phyloP scores from a whole-genome alignment of 92 coral and sea anemone species.

The Isaurus tuberculatus region DNA sequence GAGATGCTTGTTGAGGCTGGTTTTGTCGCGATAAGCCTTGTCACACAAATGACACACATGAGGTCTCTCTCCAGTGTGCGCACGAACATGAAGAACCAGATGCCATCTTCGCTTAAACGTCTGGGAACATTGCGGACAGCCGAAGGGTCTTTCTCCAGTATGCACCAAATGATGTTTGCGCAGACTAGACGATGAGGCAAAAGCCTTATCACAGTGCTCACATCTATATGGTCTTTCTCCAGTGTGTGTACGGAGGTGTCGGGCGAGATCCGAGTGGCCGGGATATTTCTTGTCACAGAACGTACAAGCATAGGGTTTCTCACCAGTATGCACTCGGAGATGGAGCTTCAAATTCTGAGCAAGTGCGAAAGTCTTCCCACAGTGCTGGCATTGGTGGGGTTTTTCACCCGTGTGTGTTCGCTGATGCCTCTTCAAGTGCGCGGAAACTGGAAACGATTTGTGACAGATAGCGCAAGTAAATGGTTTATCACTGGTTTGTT shows the following conservation, averaged over 20 bases:
- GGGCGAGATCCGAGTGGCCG: constrained; percentile 39
- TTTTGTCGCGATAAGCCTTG: constrained; percentile 21
- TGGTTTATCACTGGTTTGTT: constrained; percentile 17
- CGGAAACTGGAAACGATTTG: constrained; percentile 24
- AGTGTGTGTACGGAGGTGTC: constrained; percentile 38
- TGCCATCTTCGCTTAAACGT: constrained; percentile 28
- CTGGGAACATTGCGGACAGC: constrained; percentile 23
- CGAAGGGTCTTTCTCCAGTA: constrained; percentile 29
- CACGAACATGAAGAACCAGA: constrained; percentile 22
- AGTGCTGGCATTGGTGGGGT: constrained; percentile 33
- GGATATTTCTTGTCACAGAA: constrained; percentile 39
- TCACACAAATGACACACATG: constrained; percentile 30
- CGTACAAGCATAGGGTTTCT: constrained; percentile 29
- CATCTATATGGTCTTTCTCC: constrained; percentile 42
- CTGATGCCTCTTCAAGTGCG: constrained; percentile 37
- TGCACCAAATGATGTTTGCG: constrained; percentile 41
- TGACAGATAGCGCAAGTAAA: constrained; percentile 24
- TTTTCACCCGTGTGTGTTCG: constrained; percentile 44
- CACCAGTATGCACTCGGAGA: constrained; percentile 38
- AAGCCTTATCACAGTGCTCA: constrained; percentile 36
- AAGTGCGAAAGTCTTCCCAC: constrained; percentile 31
- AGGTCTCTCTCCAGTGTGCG: constrained; percentile 39
- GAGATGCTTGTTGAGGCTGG: constrained; percentile 39
- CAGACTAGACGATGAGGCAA: constrained; percentile 22
- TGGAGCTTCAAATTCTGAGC: constrained; percentile 41